Evolutionary conservation across 1,140 invertebrate genomes (phyloP).

Genomic region (Aphaenogaster floridana): DNA sequence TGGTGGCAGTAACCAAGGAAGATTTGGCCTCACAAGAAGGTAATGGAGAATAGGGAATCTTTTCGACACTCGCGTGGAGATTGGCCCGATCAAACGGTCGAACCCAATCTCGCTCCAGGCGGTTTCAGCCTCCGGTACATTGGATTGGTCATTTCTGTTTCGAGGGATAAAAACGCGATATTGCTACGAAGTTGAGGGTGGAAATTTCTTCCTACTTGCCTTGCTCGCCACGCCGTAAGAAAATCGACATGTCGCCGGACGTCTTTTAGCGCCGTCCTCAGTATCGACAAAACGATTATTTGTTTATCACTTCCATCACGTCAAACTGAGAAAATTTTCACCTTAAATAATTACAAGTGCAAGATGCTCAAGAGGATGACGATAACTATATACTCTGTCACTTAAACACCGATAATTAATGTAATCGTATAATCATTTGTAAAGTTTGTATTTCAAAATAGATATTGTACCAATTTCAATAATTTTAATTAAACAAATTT

Average conservation of each 20-base stretch:
- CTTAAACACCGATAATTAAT: slow-evolving; percentile 27
- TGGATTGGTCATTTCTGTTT: slow-evolving; percentile 40
- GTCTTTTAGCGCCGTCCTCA: slow-evolving; percentile 27
- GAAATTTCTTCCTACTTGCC: slow-evolving; percentile 32
- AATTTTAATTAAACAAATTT: background rate
- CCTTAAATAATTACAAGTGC: slow-evolving; percentile 57
- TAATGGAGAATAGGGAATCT: slow-evolving; percentile 60
- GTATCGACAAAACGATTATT: slow-evolving; percentile 62
- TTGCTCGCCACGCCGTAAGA: slow-evolving; percentile 14
- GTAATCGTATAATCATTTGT: background rate
- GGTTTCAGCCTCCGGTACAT: background rate
- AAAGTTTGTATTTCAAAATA: background rate
- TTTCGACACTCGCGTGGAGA: slow-evolving; percentile 44
- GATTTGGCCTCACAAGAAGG: slow-evolving; percentile 1
- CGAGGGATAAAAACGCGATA: slow-evolving; percentile 60
- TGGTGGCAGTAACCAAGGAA: background rate
- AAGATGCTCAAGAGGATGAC: slow-evolving; percentile 30
- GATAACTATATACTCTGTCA: background rate
- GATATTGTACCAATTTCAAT: background rate
- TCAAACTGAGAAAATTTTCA: slow-evolving; percentile 29
- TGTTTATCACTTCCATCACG: background rate
- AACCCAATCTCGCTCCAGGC: slow-evolving; percentile 59
- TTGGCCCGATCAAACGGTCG: slow-evolving; percentile 63
- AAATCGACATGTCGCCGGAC: slow-evolving; percentile 2
- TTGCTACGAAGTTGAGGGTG: slow-evolving; percentile 1